These are phyloP conservation scores for Agonopterix alstromeriana DNA, from an alignment of 2,888 invertebrate species.

Conservation along the genomic window DNA sequence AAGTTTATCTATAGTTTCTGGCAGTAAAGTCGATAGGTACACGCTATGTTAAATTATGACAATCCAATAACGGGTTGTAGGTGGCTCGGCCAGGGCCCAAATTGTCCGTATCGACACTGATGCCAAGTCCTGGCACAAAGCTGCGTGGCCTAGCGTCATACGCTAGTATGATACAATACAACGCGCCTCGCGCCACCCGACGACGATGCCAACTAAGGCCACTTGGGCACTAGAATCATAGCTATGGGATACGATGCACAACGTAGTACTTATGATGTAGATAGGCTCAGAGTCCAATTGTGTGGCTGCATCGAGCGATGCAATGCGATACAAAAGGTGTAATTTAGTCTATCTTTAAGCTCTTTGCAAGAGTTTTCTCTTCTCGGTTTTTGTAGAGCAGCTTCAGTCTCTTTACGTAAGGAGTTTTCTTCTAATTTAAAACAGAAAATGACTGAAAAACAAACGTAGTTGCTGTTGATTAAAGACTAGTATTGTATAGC, in stretches of 20 bases:
- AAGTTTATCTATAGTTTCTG: slow-evolving; percentile 43
- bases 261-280: no score
- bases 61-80: slow-evolving; percentile 67
- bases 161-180: slow-evolving; percentile 18
- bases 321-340: no score
- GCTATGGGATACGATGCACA: not conserved
- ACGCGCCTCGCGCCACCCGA: slow-evolving; percentile 2
- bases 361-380: no score
- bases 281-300: no score
- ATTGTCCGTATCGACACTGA: slow-evolving; percentile 54
- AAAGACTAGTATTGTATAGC: not conserved
- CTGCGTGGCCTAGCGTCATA: slow-evolving; percentile 18
- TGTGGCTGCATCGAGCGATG: no score
- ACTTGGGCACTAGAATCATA: slow-evolving; percentile 2
- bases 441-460: no score
- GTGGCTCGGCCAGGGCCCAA: slow-evolving; percentile 60
- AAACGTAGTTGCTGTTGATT: not conserved
- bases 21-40: slow-evolving; percentile 53
- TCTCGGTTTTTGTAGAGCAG: no score
- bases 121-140: slow-evolving; percentile 52
- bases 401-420: no score
- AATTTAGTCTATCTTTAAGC: no score
- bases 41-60: slow-evolving; percentile 66
- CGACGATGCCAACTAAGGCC: slow-evolving; percentile 13
- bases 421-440: no score